Evolutionary conservation across 2,797 vertebrate genomes (phyloP).

Genomic region (Spinibarbus caldwelli): DNA sequence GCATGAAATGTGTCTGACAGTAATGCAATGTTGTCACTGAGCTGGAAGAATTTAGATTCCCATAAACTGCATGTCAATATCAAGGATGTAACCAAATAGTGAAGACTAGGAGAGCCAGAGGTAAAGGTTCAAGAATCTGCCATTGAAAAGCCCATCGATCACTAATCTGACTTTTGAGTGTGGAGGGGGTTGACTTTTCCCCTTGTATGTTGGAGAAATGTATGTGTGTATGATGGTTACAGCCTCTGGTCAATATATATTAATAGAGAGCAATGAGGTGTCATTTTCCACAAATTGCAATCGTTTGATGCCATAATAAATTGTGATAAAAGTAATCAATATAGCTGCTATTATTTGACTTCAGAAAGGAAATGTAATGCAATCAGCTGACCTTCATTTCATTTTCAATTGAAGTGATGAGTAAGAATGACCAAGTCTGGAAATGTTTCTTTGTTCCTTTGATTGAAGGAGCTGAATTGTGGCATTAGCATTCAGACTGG

Average conservation of each 20-base stretch:
- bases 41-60: slow-evolving; percentile 1
- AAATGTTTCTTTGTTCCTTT: too few species aligned
- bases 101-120: neutral
- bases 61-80: neutral
- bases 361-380: too few species aligned
- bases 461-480: too few species aligned
- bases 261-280: too few species aligned
- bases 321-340: too few species aligned
- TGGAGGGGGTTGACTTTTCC: neutral
- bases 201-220: neutral
- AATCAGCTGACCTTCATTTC: too few species aligned
- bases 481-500: too few species aligned
- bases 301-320: too few species aligned
- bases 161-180: neutral
- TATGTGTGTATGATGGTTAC: neutral
- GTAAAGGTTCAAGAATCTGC: neutral
- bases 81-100: slow-evolving; percentile 6
- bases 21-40: neutral
- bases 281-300: too few species aligned
- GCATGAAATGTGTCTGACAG: slow-evolving; percentile 7
- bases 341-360: too few species aligned
- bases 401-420: too few species aligned
- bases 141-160: neutral
- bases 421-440: too few species aligned
- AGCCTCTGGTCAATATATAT: neutral